These are phyloP conservation scores for Eristalinus sepulchralis DNA, from an alignment of 2,888 invertebrate species.

Conservation along the genomic window DNA sequence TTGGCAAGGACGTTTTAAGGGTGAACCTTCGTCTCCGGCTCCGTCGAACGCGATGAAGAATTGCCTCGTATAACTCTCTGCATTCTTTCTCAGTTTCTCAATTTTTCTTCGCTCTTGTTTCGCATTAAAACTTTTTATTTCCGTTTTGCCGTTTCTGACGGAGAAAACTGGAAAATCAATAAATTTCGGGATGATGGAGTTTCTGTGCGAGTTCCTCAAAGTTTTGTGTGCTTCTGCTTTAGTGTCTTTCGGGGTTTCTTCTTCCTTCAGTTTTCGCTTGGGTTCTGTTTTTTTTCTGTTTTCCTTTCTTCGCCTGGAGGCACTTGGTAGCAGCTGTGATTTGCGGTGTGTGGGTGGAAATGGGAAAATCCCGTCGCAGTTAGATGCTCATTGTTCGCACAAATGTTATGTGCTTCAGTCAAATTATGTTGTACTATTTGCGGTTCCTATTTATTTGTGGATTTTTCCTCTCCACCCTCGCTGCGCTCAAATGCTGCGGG, in stretches of 20 bases:
- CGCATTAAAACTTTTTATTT: slow-evolving; percentile 56
- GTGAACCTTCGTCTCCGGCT: slow-evolving; percentile 31
- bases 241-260: slow-evolving; percentile 20
- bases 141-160: slow-evolving; percentile 30
- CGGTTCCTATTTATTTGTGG: slow-evolving; percentile 56
- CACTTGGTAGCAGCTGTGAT: slow-evolving; percentile 52
- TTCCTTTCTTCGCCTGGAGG: neutral
- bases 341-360: neutral
- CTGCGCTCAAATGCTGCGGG: slow-evolving; percentile 13
- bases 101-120: slow-evolving; percentile 22
- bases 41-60: slow-evolving; percentile 48
- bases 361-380: slow-evolving; percentile 59
- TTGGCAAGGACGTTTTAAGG: slow-evolving; percentile 65
- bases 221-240: slow-evolving; percentile 5
- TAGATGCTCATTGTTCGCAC: slow-evolving; percentile 67
- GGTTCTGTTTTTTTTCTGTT: neutral
- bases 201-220: slow-evolving; percentile 27
- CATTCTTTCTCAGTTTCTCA: slow-evolving; percentile 7
- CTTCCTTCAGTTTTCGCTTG: neutral
- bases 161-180: slow-evolving; percentile 57
- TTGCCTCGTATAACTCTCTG: slow-evolving; percentile 51
- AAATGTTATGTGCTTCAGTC: slow-evolving; percentile 67
- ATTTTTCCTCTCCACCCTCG: slow-evolving; percentile 3
- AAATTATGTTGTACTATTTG: slow-evolving; percentile 68
- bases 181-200: slow-evolving; percentile 66